A percentile compares a stretch with the other conserved stretches of the same genome.
Conservation (phyloP, 2,888 invertebrate genomes). For the Harpalus rubripes region DNA sequence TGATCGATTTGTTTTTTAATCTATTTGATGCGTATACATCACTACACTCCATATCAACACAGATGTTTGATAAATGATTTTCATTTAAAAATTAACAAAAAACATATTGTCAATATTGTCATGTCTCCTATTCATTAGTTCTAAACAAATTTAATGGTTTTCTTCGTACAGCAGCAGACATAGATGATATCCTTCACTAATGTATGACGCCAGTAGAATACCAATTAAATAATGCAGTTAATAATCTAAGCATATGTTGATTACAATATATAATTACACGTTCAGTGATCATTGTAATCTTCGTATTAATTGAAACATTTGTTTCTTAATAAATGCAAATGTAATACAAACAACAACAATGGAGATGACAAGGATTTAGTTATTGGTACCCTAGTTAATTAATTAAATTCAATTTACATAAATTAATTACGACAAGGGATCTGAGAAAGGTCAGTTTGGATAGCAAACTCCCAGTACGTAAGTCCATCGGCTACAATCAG, state of each 20-base stretch:
- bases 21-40: not conserved
- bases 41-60: not conserved
- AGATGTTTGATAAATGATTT: not conserved
- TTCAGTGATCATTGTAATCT: not conserved
- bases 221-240: conserved; percentile 19
- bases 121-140: not conserved
- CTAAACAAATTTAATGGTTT: too few relatives aligned
- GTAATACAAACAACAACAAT: conserved; percentile 9
- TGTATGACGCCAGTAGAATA: not conserved
- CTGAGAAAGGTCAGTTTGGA: conserved; percentile 25
- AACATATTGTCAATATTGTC: not conserved
- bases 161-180: too few relatives aligned
- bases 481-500: too few relatives aligned
- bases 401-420: conserved; percentile 36
- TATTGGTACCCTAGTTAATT: conserved; percentile 33
- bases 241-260: conserved; percentile 9
- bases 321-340: conserved; percentile 24
- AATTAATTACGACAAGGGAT: conserved; percentile 30
- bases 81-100: not conserved
- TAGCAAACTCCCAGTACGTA: not conserved
- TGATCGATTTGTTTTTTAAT: not conserved
- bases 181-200: conserved; percentile 9
- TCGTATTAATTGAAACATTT: conserved; percentile 18
- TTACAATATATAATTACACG: not conserved
- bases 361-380: conserved; percentile 38